These are phyloP conservation scores for Diploptera punctata DNA, from an alignment of 2,888 invertebrate species.

Conservation along the genomic window DNA sequence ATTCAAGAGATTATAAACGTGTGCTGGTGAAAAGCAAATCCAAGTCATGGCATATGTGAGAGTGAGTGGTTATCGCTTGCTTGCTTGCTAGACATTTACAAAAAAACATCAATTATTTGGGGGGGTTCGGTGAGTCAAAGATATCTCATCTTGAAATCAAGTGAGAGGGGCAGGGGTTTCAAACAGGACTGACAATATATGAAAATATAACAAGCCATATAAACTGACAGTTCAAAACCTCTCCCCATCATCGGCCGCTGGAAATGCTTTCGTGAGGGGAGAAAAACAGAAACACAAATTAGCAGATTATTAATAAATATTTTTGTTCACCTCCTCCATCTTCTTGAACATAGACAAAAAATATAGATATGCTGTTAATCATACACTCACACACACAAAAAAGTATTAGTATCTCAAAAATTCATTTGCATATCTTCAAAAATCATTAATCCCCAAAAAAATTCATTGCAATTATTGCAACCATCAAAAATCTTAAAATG, in stretches of 20 bases:
- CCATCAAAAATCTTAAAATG: constrained; percentile 2
- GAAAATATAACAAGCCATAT: constrained; percentile 40
- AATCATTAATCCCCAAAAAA: constrained; percentile 24
- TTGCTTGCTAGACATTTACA: constrained; percentile 39
- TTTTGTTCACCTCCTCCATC: constrained; percentile 22
- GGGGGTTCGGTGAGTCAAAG: constrained; percentile 25
- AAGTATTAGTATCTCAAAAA: constrained; percentile 39
- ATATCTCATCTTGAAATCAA: constrained; percentile 25
- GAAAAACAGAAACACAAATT: constrained; percentile 55
- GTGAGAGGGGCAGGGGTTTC: constrained; percentile 19
- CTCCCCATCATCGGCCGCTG: constrained; percentile 55
- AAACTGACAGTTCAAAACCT: constrained; percentile 52
- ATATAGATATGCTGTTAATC: constrained; percentile 20
- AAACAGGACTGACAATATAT: constrained; percentile 32
- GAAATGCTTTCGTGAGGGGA: constrained; percentile 54
- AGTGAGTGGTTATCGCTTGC: constrained; percentile 41
- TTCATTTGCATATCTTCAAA: constrained; percentile 31
- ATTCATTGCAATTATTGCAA: neutral
- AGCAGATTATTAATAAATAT: constrained; percentile 43
- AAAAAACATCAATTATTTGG: constrained; percentile 36
- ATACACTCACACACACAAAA: constrained; percentile 43
- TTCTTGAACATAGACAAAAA: constrained; percentile 26
- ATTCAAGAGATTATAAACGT: constrained; percentile 41
- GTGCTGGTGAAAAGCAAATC: constrained; percentile 42
- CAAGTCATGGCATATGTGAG: constrained; percentile 41